Conservation (phyloP, 2,797 vertebrate genomes). For the Rhinogobio ventralis region DNA sequence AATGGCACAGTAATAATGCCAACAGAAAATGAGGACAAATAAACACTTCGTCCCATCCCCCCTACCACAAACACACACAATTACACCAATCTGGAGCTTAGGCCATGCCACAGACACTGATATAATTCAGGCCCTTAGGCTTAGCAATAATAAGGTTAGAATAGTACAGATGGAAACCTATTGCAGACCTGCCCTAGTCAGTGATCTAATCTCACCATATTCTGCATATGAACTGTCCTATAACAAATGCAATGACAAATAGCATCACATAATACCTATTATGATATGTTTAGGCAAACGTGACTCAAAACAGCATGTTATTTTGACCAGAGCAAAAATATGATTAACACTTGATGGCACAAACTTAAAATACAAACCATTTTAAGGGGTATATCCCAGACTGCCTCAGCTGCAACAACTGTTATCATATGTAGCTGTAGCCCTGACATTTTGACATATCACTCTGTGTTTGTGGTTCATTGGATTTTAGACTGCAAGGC, state of each 20-base stretch:
- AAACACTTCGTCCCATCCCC: background rate
- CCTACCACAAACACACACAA: background rate
- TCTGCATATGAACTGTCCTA: background rate
- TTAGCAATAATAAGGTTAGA: slow-evolving; percentile 40
- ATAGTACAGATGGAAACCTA: slow-evolving; percentile 34
- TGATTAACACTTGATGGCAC: background rate
- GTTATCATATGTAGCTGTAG: too few species aligned
- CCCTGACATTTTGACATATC: too few species aligned
- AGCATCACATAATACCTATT: background rate
- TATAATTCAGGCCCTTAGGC: slow-evolving; percentile 36
- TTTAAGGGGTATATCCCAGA: background rate
- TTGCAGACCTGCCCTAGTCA: slow-evolving; percentile 8
- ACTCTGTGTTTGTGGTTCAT: background rate
- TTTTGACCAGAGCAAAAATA: background rate
- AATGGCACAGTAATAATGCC: slow-evolving; percentile 16
- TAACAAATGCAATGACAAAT: slow-evolving; percentile 9
- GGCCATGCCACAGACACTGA: slow-evolving; percentile 31
- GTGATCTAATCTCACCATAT: slow-evolving; percentile 30
- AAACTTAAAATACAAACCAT: background rate
- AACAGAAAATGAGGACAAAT: slow-evolving; percentile 32
- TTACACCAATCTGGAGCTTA: slow-evolving; percentile 31
- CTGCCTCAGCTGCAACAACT: too few species aligned
- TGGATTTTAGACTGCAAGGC: background rate
- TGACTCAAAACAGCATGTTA: background rate
- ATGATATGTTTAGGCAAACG: background rate